Conservation (phyloP, 2,113 vertebrate genomes). For the Syngnathus scovelli region DNA sequence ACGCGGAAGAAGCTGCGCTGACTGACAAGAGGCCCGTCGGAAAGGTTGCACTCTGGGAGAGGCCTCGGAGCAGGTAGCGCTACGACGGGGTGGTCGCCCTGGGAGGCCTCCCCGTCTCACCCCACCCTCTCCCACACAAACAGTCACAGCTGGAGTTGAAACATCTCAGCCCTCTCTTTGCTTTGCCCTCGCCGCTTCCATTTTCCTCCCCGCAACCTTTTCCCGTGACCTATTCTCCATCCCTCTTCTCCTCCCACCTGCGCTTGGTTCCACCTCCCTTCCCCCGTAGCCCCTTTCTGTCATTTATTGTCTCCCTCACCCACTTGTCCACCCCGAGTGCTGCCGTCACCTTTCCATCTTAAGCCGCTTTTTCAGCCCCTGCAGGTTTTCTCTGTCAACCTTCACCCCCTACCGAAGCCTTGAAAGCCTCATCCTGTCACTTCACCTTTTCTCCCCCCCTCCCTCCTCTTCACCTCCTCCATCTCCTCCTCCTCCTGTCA, state of each 20-base stretch:
- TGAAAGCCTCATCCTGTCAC: conserved; percentile 37
- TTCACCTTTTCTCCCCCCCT: conserved; percentile 17
- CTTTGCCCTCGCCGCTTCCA: conserved; percentile 15
- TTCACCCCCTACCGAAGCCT: conserved; percentile 15
- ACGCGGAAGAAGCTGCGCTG: conserved; percentile 26
- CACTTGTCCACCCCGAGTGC: conserved; percentile 38
- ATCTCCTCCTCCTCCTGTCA: neutral
- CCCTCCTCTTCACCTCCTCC: conserved; percentile 7
- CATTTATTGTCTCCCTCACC: conserved; percentile 23
- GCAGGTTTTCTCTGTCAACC: conserved; percentile 32
- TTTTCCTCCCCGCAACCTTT: conserved; percentile 26
- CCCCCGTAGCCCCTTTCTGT: conserved; percentile 40
- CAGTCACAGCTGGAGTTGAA: conserved; percentile 45
- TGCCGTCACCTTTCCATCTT: conserved; percentile 46
- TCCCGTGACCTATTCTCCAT: conserved; percentile 34
- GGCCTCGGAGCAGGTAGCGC: conserved; percentile 34
- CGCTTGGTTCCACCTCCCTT: conserved; percentile 10
- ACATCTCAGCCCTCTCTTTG: conserved; percentile 13
- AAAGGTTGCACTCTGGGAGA: conserved; percentile 44
- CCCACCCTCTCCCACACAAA: neutral
- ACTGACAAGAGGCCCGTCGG: conserved; percentile 47
- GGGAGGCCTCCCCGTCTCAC: conserved; percentile 32
- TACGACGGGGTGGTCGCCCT: conserved; percentile 28
- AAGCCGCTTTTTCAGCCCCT: conserved; percentile 16
- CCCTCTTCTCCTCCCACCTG: conserved; percentile 46